Evolutionary conservation across 1,140 invertebrate species (phyloP), one percentile per base, ranked within the genome.

Genomic region (Brachionus rotundiformis): DNA sequence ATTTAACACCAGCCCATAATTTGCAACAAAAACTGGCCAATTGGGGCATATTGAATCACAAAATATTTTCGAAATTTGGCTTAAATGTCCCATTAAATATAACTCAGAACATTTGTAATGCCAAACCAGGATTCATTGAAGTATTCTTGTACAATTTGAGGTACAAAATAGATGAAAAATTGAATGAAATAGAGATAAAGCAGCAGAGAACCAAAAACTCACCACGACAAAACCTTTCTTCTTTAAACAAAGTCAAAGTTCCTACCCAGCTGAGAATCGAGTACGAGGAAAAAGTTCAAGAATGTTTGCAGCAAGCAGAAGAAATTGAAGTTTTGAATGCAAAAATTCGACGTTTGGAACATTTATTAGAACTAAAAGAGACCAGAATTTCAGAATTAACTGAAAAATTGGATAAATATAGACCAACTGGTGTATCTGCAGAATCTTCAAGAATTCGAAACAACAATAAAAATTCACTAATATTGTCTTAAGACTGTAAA

Each of bases 291-390:
- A 86, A 86, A 82, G 84, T 83, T 27, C 84, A 86, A 47, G 86
- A 87, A 82, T 84, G 85, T 82, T 73, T 86, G 8, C 85, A 85
- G 27, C 86, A 86, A 82, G 86, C 86, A 23, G 87, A 87, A 84
- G 86, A 86, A 33, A 86, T 87, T 27, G 83, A 85, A 84, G 86
- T 87, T 80, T 59, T 49, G 27, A 81, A 86, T 54, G 86, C 85
- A 0, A 87, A 87, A 82, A 83, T 87, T 31, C 81, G 84, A 27
- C 82, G 86, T 10, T 68, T 88, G 41, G 87, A 88, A 47, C 86
- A 88, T 71, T 83, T 88, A 10, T 75, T 87, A 10, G 85, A 87
- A 54, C 71, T 88, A 23, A 88, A 88, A 80, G 87, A 88, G 82
- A 82, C 86, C 6, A 82, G 85, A 54, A 86, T 88, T 29, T 84